Percentiles rank a stretch among this genome's conserved stretches.
These are phyloP conservation scores for Athrips mouffetella DNA, from an alignment of 2,888 invertebrate genomes.

Conservation along the genomic window DNA sequence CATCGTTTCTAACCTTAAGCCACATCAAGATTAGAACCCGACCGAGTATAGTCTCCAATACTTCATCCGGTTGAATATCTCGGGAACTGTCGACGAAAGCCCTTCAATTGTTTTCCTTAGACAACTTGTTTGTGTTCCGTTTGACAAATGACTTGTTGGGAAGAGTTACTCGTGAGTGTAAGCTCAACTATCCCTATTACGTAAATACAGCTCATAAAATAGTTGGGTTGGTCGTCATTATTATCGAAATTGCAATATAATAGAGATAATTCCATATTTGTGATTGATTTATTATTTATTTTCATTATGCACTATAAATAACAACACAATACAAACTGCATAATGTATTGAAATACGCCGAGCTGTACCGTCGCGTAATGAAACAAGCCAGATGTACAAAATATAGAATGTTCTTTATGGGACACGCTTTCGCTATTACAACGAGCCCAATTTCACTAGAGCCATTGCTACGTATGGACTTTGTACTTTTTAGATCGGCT, in stretches of 20 bases:
- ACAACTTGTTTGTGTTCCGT: slow-evolving; percentile 50
- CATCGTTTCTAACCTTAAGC: background rate
- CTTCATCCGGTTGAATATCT: slow-evolving; percentile 17
- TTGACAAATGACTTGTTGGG: slow-evolving; percentile 47
- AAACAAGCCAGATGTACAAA: slow-evolving; percentile 69
- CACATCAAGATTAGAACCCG: slow-evolving; percentile 10
- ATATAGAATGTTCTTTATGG: slow-evolving; percentile 69
- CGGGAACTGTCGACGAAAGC: slow-evolving; percentile 36
- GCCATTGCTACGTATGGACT: slow-evolving; percentile 39
- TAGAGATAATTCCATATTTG: background rate
- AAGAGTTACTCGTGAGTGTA: slow-evolving; percentile 30
- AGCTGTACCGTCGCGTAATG: slow-evolving; percentile 47
- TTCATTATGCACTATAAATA: slow-evolving; percentile 2
- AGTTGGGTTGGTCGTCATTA: slow-evolving; percentile 6
- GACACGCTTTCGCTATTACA: slow-evolving; percentile 67
- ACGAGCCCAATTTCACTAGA: slow-evolving; percentile 49
- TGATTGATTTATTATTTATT: background rate
- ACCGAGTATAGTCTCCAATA: background rate
- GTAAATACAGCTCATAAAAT: slow-evolving; percentile 26
- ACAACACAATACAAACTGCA: slow-evolving; percentile 9
- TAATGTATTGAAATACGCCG: slow-evolving; percentile 28
- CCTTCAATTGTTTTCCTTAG: slow-evolving; percentile 54
- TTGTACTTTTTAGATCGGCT: slow-evolving; percentile 32
- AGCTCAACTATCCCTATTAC: slow-evolving; percentile 28
- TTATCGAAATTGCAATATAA: background rate